phyloP scores from a whole-genome alignment of 1,140 invertebrate species.

The Calliphora vicina region DNA sequence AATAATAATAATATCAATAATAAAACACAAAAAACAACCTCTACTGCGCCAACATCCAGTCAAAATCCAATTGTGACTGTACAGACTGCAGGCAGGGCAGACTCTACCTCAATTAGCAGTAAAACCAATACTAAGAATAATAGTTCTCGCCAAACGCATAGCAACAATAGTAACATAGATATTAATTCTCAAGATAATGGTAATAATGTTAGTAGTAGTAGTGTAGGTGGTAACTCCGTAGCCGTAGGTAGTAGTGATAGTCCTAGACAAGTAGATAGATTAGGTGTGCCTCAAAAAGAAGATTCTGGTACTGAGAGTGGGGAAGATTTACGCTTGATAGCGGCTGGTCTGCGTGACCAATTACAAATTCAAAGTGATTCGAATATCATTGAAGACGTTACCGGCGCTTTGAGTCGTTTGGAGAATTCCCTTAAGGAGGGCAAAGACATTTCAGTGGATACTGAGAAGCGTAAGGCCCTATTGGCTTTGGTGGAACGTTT shows the following conservation, averaged over 20 bases:
- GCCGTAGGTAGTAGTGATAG: slow-evolving; percentile 38
- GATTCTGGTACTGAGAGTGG: slow-evolving; percentile 76
- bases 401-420: slow-evolving; percentile 76
- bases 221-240: not conserved
- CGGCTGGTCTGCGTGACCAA: slow-evolving; percentile 57
- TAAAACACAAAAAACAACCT: slow-evolving; percentile 17
- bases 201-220: slow-evolving; percentile 19
- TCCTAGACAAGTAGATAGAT: slow-evolving; percentile 46
- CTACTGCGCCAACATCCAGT: not conserved
- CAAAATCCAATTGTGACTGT: slow-evolving; percentile 40
- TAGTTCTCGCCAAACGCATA: not conserved
- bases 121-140: not conserved
- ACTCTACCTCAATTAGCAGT: slow-evolving; percentile 17
- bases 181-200: not conserved
- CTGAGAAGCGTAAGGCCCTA: slow-evolving; percentile 70
- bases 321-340: slow-evolving; percentile 67
- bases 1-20: not conserved
- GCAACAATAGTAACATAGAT: not conserved
- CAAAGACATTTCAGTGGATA: slow-evolving; percentile 65
- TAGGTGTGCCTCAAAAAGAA: slow-evolving; percentile 61
- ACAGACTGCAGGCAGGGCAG: slow-evolving; percentile 38
- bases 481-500: slow-evolving; percentile 78
- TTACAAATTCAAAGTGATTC: slow-evolving; percentile 52
- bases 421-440: slow-evolving; percentile 73
- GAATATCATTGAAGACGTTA: slow-evolving; percentile 78